Evolutionary conservation across 2,113 vertebrate species (phyloP).

Genomic region (Pangasianodon hypophthalmus): DNA sequence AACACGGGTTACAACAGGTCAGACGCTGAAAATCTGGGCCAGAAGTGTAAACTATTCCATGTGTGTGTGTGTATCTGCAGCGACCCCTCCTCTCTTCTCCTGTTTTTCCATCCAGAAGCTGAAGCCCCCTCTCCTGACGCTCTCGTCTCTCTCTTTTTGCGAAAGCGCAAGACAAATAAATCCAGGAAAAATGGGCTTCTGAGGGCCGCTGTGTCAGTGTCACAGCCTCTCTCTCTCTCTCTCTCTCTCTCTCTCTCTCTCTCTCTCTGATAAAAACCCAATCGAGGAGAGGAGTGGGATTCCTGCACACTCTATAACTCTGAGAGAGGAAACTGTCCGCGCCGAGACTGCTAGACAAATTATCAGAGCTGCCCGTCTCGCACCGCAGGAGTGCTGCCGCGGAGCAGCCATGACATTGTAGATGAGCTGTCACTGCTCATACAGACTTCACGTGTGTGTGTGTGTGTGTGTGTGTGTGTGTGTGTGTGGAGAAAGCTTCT

Average conservation of each 20-base stretch:
- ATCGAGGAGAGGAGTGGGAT: slow-evolving; percentile 54
- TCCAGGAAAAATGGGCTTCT: slow-evolving; percentile 57
- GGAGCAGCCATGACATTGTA: slow-evolving; percentile 66
- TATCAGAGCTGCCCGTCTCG: slow-evolving; percentile 64
- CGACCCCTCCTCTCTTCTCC: slow-evolving; percentile 30
- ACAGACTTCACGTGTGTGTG: slow-evolving; percentile 54
- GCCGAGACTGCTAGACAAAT: slow-evolving; percentile 67
- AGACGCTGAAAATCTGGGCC: slow-evolving; percentile 78
- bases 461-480: too few relatives aligned
- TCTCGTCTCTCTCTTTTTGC: slow-evolving; percentile 50
- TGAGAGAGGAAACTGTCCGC: slow-evolving; percentile 68
- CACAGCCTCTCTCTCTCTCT: background rate
- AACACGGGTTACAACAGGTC: slow-evolving; percentile 81
- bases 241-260: background rate
- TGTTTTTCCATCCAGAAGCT: slow-evolving; percentile 38
- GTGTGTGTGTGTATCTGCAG: slow-evolving; percentile 76
- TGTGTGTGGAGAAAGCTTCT: too few relatives aligned
- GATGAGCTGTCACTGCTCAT: slow-evolving; percentile 70
- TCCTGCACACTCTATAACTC: slow-evolving; percentile 59
- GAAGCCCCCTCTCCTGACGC: slow-evolving; percentile 41
- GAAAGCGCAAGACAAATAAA: slow-evolving; percentile 67
- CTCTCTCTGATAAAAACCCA: slow-evolving; percentile 58
- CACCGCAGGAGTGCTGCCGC: slow-evolving; percentile 60
- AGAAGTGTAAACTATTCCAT: slow-evolving; percentile 79
- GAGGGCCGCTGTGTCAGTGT: slow-evolving; percentile 46